Conservation (phyloP, 2,113 vertebrate genomes). For the Salvator merianae region DNA sequence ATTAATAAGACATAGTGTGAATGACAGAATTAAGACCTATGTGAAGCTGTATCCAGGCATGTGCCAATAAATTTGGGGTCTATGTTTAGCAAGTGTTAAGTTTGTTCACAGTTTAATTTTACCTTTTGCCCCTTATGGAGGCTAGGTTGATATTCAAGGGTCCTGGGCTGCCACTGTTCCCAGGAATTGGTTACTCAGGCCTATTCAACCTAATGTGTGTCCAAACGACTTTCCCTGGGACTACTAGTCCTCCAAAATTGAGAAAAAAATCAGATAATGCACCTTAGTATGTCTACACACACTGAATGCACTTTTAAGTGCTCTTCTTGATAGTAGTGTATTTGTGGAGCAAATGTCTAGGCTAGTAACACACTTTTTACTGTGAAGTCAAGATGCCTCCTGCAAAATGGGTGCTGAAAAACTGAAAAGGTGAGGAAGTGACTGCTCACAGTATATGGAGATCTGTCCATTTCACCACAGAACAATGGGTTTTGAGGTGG, state of each 20-base stretch:
- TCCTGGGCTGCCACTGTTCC: no score
- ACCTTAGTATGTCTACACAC: not conserved
- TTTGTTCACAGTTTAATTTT: no score
- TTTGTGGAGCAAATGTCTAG: not conserved
- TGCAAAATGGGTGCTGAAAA: not conserved
- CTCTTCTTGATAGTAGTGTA: not conserved
- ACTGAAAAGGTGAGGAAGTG: not conserved
- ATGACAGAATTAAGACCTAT: not conserved
- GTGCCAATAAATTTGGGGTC: no score
- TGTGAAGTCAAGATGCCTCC: no score
- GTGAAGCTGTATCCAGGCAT: not conserved
- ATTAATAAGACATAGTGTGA: not conserved
- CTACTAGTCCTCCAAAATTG: no score
- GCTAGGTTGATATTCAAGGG: no score
- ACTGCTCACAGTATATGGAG: not conserved
- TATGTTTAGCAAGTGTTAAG: no score
- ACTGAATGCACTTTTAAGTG: not conserved
- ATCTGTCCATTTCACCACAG: not conserved
- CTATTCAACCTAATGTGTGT: no score
- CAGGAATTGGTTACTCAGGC: no score
- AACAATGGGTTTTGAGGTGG: not conserved
- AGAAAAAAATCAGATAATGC: no score
- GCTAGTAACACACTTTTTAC: not conserved
- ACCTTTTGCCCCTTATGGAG: no score
- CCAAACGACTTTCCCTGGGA: no score